These are phyloP conservation scores for Pristis pectinata DNA, from an alignment of 2,797 vertebrate genomes.

Conservation along the genomic window DNA sequence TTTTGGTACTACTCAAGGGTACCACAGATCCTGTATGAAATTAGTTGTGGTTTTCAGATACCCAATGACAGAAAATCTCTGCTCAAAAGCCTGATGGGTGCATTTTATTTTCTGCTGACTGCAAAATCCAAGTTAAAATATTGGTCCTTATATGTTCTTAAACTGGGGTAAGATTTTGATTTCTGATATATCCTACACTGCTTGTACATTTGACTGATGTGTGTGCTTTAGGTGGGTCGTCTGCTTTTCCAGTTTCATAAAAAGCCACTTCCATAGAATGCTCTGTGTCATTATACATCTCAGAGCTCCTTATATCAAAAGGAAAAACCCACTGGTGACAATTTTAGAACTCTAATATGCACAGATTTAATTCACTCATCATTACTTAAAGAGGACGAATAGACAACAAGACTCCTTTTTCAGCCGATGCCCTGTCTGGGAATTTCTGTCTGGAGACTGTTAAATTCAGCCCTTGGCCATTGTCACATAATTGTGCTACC, in stretches of 20 bases:
- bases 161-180: background rate
- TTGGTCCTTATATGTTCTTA: background rate
- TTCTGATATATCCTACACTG: background rate
- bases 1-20: too few species aligned
- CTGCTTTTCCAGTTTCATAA: background rate
- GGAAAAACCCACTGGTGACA: background rate
- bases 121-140: background rate
- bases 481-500: background rate
- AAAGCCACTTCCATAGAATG: background rate
- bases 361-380: background rate
- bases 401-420: constrained; percentile 32
- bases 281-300: background rate
- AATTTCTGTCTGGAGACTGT: background rate
- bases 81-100: background rate
- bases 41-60: too few species aligned
- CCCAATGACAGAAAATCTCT: background rate
- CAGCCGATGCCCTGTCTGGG: background rate
- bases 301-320: background rate
- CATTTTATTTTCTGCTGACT: background rate
- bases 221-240: too few species aligned
- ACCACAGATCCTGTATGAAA: too few species aligned
- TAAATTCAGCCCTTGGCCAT: background rate
- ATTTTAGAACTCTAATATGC: background rate
- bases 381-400: background rate
- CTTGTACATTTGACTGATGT: background rate